Evolutionary conservation across 2,797 vertebrate genomes (phyloP).

Genomic region (Acanthurus tractus): DNA sequence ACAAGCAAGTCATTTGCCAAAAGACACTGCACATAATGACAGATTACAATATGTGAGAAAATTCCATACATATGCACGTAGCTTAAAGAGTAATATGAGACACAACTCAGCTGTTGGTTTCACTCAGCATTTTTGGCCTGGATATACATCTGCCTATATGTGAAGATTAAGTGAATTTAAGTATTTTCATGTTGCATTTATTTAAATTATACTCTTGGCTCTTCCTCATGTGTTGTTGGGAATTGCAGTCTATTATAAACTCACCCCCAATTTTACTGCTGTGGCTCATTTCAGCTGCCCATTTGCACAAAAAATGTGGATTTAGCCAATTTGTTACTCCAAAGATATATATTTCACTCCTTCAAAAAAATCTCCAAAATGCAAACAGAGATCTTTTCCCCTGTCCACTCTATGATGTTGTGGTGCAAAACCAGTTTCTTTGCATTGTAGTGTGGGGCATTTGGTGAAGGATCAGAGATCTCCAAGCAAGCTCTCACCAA

Average conservation of each 20-base stretch:
- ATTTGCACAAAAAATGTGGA: constrained; percentile 22
- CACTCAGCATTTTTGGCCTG: constrained; percentile 7
- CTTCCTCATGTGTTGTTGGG: constrained; percentile 3
- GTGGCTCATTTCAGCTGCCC: constrained; percentile 28
- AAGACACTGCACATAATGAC: constrained; percentile 21
- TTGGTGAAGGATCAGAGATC: not conserved
- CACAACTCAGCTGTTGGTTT: constrained; percentile 31
- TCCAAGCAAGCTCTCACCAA: not conserved
- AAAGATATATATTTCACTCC: constrained; percentile 9
- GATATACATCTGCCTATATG: constrained; percentile 16
- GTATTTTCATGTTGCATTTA: constrained; percentile 34
- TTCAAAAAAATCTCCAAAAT: constrained; percentile 15
- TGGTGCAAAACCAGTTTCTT: not conserved
- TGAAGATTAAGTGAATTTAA: constrained; percentile 40
- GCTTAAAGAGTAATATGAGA: constrained; percentile 10
- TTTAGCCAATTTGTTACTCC: constrained; percentile 34
- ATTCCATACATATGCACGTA: constrained; percentile 42
- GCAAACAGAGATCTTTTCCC: not conserved
- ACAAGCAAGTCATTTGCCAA: constrained; percentile 27
- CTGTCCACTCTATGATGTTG: not conserved
- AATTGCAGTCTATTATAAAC: constrained; percentile 15
- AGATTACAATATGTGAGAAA: constrained; percentile 39
- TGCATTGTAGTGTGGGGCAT: constrained; percentile 13
- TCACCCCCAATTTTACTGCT: constrained; percentile 4
- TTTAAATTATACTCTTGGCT: constrained; percentile 5